Conservation (phyloP, 2,797 vertebrate genomes). For the Parambassis ranga region DNA sequence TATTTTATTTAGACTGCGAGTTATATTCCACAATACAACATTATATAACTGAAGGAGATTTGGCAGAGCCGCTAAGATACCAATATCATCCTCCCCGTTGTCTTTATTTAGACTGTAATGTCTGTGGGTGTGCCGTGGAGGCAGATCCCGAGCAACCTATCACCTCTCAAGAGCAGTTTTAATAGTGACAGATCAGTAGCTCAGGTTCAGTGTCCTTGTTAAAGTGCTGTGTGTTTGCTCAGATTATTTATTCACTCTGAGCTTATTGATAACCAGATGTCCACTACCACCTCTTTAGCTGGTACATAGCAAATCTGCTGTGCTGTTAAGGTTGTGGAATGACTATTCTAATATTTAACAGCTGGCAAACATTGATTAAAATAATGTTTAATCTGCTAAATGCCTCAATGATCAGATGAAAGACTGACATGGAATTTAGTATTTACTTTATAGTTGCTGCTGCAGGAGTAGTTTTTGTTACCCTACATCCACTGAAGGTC, state of each 20-base stretch:
- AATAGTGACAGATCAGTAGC: neutral
- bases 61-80: too few relatives aligned
- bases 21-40: accelerated
- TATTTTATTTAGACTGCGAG: neutral
- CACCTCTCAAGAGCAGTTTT: constrained; percentile 21
- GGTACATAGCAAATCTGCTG: neutral
- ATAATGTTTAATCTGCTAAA: too few relatives aligned
- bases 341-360: too few relatives aligned
- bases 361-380: too few relatives aligned
- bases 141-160: constrained; percentile 68
- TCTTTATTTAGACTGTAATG: constrained; percentile 56
- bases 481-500: neutral
- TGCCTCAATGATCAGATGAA: too few relatives aligned
- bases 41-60: neutral
- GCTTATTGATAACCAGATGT: constrained; percentile 23
- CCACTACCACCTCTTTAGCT: neutral
- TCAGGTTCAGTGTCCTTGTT: neutral
- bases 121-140: constrained; percentile 54
- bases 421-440: too few relatives aligned
- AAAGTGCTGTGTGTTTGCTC: constrained; percentile 12
- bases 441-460: too few relatives aligned
- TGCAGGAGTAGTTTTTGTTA: constrained; percentile 27
- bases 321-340: too few relatives aligned
- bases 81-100: neutral
- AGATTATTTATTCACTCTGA: constrained; percentile 10